A percentile compares a stretch with the other conserved stretches of the same genome.
Evolutionary conservation across 2,888 invertebrate genomes (phyloP).

Genomic region (Patella ulyssiponensis): DNA sequence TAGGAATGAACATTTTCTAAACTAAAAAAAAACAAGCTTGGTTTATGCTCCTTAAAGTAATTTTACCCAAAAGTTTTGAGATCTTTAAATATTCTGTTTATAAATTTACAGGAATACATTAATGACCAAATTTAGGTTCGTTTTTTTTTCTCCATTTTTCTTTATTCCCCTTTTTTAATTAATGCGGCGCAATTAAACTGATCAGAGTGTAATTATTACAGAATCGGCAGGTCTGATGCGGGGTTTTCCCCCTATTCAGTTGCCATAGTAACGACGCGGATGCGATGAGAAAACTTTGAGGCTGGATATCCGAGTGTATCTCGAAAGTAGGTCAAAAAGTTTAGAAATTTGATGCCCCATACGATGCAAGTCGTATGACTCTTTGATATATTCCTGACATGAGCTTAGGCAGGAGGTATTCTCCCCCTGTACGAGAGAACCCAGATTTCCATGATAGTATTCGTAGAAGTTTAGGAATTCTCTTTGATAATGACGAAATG

Average conservation of each 20-base stretch:
- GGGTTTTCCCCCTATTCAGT: not conserved
- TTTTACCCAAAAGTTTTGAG: too few relatives aligned
- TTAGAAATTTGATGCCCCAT: not conserved
- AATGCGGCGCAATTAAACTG: too few relatives aligned
- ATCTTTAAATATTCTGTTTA: too few relatives aligned
- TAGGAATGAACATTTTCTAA: too few relatives aligned
- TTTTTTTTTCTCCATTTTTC: too few relatives aligned
- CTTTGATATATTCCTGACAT: not conserved
- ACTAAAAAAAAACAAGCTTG: too few relatives aligned
- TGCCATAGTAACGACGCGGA: slow-evolving; percentile 1
- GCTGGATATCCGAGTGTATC: not conserved
- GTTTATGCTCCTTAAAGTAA: too few relatives aligned
- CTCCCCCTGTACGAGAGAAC: slow-evolving; percentile 33
- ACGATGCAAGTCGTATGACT: too few relatives aligned
- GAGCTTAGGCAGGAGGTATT: slow-evolving; percentile 21
- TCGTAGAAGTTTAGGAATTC: slow-evolving; percentile 21
- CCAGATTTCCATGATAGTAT: slow-evolving; percentile 16
- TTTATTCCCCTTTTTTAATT: too few relatives aligned
- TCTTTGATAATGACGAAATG: slow-evolving; percentile 14
- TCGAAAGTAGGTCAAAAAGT: slow-evolving; percentile 3
- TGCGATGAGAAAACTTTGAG: not conserved
- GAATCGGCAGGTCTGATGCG: not conserved
- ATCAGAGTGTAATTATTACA: too few relatives aligned
- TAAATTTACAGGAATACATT: too few relatives aligned
- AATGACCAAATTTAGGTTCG: too few relatives aligned